These are phyloP conservation scores for Protodeltote pygarga DNA, from an alignment of 2,888 invertebrate species.

Conservation along the genomic window DNA sequence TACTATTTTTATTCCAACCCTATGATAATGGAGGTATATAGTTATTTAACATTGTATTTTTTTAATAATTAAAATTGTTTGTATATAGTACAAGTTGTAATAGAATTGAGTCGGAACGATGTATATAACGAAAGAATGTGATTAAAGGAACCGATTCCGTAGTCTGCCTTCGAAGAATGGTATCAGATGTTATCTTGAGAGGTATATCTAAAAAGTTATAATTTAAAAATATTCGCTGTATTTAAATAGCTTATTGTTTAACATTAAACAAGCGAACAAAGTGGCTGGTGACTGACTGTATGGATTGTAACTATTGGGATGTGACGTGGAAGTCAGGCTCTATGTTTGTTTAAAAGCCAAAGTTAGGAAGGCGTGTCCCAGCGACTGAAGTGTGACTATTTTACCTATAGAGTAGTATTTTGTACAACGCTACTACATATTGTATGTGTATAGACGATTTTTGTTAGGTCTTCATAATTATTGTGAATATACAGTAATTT, in stretches of 20 bases:
- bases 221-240: conserved; percentile 80
- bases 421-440: conserved; percentile 78
- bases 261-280: conserved; percentile 76
- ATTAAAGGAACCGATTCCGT: conserved; percentile 63
- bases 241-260: conserved; percentile 80
- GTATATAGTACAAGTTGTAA: conserved; percentile 86
- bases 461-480: conserved; percentile 79
- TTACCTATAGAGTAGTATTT: conserved; percentile 77
- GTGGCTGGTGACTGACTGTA: conserved; percentile 62
- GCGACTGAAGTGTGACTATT: conserved; percentile 65
- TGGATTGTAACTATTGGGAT: conserved; percentile 49
- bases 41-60: conserved; percentile 84
- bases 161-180: conserved; percentile 59
- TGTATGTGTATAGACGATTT: conserved; percentile 81
- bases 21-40: conserved; percentile 81
- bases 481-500: conserved; percentile 85
- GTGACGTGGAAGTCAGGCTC: conserved; percentile 58
- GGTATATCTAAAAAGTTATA: conserved; percentile 67
- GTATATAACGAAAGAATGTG: conserved; percentile 80
- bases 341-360: conserved; percentile 60
- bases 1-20: conserved; percentile 83
- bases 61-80: conserved; percentile 80
- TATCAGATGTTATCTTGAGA: conserved; percentile 57
- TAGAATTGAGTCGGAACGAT: conserved; percentile 77
- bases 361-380: conserved; percentile 60